Evolutionary conservation across 2,888 invertebrate species (phyloP), one percentile per base, ranked within the genome.

Genomic region (Octodonta nipae): DNA sequence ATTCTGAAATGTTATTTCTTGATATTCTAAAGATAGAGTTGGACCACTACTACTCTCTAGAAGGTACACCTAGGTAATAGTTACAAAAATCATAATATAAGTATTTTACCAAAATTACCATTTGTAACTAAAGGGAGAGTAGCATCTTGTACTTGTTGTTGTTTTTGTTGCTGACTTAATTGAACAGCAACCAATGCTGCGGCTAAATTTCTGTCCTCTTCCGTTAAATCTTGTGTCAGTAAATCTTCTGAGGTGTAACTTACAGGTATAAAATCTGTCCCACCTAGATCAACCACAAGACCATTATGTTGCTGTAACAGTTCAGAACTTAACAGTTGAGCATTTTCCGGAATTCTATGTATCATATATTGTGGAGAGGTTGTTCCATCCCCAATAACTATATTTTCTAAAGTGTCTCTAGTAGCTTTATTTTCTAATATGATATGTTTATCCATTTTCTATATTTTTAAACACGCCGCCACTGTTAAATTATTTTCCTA

Each of bases 121-220:
- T 34, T 32, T 14, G 40, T 17, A 26, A 43, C 49, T 22, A 52
- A 40, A 3, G 49, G 49, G 27, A 52, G 35, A 10, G 42, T 27
- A 13, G 11, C 12, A 38, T 60, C 59, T 35, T 60, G 56, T 5
- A 58, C 35, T 36, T 68, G 68, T 35, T 70, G 70, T 22, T 71
- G 69, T 40, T 72, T 70, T 38, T 71, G 71, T 37, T 72, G 71
- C 33, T 72, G 71, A 33, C 67, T 70, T 10, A 73, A 55, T 46
- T 74, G 73, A 2, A 73, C 73, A 5, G 72, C 72, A 11, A 73
- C 73, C 31, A 74, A 54, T 13, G 73, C 73, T 17, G 72, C 71
- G 3, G 73, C 73, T 36, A 74, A 54, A 52, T 68, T 66, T 31
- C 71, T 58, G 46, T 73, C 73, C 46, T 74, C 73, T 54, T 74